These are phyloP conservation scores for Ophion costatus DNA, from an alignment of 2,888 invertebrate genomes.

Conservation along the genomic window DNA sequence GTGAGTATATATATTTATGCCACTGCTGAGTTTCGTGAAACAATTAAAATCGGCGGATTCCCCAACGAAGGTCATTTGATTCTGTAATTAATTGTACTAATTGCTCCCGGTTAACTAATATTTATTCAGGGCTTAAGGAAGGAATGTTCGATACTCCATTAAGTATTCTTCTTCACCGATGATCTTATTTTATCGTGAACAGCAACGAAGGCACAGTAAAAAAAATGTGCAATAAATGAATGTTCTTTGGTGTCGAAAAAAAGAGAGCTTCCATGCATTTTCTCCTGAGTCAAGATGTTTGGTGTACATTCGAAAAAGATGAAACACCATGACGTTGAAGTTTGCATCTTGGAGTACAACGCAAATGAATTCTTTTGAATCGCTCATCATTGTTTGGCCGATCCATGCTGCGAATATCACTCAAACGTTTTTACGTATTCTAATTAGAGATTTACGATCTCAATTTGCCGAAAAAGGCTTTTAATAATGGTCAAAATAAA, in stretches of 20 bases:
- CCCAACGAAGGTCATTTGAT: constrained; percentile 25
- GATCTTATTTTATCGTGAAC: not conserved
- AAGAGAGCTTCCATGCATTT: not conserved
- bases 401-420: too few species aligned
- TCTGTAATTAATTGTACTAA: constrained; percentile 12
- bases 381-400: too few species aligned
- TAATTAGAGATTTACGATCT: too few species aligned
- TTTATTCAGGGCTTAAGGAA: not conserved
- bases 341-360: too few species aligned
- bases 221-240: too few species aligned
- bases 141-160: constrained; percentile 25
- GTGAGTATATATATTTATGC: not conserved
- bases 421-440: too few species aligned
- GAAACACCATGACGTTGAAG: too few species aligned
- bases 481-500: too few species aligned
- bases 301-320: not conserved
- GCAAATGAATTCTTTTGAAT: too few species aligned
- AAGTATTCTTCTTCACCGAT: not conserved
- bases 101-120: constrained; percentile 14
- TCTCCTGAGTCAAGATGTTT: not conserved
- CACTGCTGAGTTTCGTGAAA: constrained; percentile 11
- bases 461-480: too few species aligned
- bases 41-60: constrained; percentile 30
- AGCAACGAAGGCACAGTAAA: not conserved
- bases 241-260: too few species aligned